Conservation (phyloP, 2,888 invertebrate genomes). For the Ophioninae sp. region DNA sequence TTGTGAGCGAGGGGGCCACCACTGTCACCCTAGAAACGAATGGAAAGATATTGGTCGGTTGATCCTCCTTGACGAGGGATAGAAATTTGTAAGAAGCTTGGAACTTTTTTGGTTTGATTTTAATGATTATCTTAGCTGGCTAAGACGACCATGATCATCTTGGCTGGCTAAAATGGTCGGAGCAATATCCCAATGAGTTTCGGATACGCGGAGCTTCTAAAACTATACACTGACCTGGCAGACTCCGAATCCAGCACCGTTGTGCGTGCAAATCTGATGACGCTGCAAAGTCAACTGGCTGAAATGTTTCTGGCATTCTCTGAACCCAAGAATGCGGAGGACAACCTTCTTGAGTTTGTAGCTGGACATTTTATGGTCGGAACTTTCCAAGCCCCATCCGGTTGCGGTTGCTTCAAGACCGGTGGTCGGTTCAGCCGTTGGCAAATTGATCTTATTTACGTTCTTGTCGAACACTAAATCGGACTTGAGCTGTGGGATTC, state of each 20-base stretch:
- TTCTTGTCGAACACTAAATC: neutral
- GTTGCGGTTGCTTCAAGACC: neutral
- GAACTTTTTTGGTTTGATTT: neutral
- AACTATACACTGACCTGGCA: neutral
- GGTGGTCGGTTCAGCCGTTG: neutral
- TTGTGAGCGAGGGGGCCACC: conserved; percentile 39
- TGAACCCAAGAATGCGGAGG: neutral
- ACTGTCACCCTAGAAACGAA: conserved; percentile 37
- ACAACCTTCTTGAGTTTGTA: neutral
- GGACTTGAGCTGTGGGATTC: neutral
- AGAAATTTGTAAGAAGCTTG: neutral
- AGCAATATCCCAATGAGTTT: no score
- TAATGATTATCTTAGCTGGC: neutral
- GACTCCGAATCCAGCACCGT: neutral
- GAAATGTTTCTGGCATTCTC: neutral
- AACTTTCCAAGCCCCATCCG: conserved; percentile 4
- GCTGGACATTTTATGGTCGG: neutral
- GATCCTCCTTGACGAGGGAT: neutral
- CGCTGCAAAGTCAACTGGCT: neutral
- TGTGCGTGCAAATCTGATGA: neutral
- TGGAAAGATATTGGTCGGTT: neutral
- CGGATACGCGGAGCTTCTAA: neutral
- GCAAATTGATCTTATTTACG: neutral
- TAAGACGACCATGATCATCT: neutral
- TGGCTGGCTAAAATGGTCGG: neutral